Conservation (phyloP, 2,888 invertebrate genomes). For the Heteromyza rotundicornis region DNA sequence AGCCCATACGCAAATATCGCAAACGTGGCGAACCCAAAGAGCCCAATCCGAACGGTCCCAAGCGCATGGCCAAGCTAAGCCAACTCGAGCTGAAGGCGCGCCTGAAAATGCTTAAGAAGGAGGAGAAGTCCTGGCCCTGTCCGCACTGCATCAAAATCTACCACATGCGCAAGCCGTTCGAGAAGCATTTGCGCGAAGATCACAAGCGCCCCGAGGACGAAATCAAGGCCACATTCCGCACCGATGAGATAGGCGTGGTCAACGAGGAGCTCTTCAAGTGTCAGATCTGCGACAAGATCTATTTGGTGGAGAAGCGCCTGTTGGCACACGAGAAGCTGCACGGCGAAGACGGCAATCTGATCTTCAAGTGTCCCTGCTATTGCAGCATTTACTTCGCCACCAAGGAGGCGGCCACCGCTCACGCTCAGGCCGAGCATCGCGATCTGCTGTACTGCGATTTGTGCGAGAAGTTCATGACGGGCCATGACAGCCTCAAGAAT, state of each 20-base stretch:
- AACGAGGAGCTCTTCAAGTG: slow-evolving; percentile 52
- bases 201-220: slow-evolving; percentile 48
- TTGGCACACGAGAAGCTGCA: slow-evolving; percentile 55
- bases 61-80: slow-evolving; percentile 48
- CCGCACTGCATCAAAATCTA: slow-evolving; percentile 58
- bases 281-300: slow-evolving; percentile 56
- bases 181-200: slow-evolving; percentile 55
- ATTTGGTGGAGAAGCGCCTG: slow-evolving; percentile 51
- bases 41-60: slow-evolving; percentile 26
- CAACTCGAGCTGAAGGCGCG: slow-evolving; percentile 52
- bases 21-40: slow-evolving; percentile 31
- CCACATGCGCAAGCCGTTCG: slow-evolving; percentile 56
- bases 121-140: slow-evolving; percentile 54
- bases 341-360: slow-evolving; percentile 55
- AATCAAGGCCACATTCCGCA: slow-evolving; percentile 48
- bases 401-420: slow-evolving; percentile 59
- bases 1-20: slow-evolving; percentile 37
- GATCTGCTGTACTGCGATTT: slow-evolving; percentile 61
- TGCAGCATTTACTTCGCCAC: slow-evolving; percentile 60
- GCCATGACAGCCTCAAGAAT: slow-evolving; percentile 61
- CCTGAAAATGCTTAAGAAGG: slow-evolving; percentile 49
- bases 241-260: slow-evolving; percentile 43
- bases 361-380: slow-evolving; percentile 62
- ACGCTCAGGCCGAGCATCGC: slow-evolving; percentile 60
- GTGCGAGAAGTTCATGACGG: slow-evolving; percentile 63